phyloP scores from a whole-genome alignment of 2,888 invertebrate species.

The Epiblema foenella region DNA sequence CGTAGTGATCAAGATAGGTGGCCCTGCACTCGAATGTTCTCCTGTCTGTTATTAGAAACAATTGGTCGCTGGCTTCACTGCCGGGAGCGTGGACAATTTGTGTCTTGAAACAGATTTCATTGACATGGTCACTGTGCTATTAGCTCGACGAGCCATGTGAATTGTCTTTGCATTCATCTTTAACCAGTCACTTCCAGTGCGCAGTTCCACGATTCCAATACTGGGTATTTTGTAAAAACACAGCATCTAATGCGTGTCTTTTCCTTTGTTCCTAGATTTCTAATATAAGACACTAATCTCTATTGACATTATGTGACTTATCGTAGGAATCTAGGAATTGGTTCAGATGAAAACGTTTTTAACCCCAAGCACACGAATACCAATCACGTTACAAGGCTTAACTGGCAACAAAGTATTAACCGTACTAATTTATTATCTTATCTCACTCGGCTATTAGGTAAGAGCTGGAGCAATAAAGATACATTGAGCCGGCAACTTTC shows the following conservation, averaged over 20 bases:
- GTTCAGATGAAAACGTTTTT: too few relatives aligned
- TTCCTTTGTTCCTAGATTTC: background rate
- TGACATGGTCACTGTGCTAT: slow-evolving; percentile 42
- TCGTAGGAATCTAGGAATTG: too few relatives aligned
- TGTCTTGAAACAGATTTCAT: slow-evolving; percentile 56
- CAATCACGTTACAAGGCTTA: background rate
- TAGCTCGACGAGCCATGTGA: slow-evolving; percentile 44
- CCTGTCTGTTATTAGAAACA: slow-evolving; percentile 61
- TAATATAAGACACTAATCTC: background rate
- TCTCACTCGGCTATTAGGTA: slow-evolving; percentile 11
- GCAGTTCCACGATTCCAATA: slow-evolving; percentile 29
- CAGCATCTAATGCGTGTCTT: background rate
- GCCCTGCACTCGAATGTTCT: slow-evolving; percentile 70
- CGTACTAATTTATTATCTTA: slow-evolving; percentile 2
- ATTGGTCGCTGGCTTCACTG: slow-evolving; percentile 54
- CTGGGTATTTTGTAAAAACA: slow-evolving; percentile 12
- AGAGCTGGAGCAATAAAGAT: slow-evolving; percentile 13
- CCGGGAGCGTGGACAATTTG: slow-evolving; percentile 47
- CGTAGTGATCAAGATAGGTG: slow-evolving; percentile 55
- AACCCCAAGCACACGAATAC: background rate
- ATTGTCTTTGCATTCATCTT: slow-evolving; percentile 51
- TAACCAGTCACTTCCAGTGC: slow-evolving; percentile 41
- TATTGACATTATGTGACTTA: background rate
- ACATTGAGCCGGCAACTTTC: slow-evolving; percentile 18
- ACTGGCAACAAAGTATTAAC: background rate